Evolutionary conservation across 1,140 invertebrate species (phyloP).

Genomic region (Eueides isabella): DNA sequence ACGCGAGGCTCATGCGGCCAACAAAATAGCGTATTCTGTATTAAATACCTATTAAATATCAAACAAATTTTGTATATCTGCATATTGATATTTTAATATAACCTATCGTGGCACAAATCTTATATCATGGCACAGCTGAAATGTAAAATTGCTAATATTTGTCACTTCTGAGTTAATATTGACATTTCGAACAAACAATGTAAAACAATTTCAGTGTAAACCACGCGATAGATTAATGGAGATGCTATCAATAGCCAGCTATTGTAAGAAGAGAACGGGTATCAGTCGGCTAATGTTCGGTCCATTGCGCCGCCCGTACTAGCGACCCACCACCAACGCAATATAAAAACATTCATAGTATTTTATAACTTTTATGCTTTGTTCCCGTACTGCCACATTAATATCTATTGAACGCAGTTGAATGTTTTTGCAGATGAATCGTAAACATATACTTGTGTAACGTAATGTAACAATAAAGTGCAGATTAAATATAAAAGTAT

Average conservation of each 20-base stretch:
- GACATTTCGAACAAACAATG: too few species aligned
- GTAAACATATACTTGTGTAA: neutral
- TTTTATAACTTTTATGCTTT: neutral
- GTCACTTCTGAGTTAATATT: too few species aligned
- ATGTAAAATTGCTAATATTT: too few species aligned
- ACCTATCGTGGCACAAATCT: too few species aligned
- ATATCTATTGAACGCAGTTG: neutral
- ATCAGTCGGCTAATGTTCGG: too few species aligned
- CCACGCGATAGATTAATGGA: neutral
- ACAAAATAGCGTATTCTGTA: too few species aligned
- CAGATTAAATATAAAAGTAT: too few species aligned
- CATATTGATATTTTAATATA: too few species aligned
- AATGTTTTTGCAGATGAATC: neutral
- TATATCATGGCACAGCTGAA: too few species aligned
- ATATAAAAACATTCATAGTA: neutral
- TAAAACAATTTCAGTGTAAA: neutral
- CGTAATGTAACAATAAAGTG: neutral
- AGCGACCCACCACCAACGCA: neutral
- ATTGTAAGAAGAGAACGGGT: neutral
- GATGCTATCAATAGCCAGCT: neutral
- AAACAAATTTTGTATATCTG: too few species aligned
- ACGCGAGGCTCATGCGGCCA: too few species aligned
- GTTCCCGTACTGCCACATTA: neutral
- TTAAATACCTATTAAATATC: too few species aligned
- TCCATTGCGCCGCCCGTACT: neutral